A percentile compares a stretch with the other conserved stretches of the same genome.
Evolutionary conservation across 2,113 vertebrate species (phyloP).

Genomic region (Pseudorasbora parva): DNA sequence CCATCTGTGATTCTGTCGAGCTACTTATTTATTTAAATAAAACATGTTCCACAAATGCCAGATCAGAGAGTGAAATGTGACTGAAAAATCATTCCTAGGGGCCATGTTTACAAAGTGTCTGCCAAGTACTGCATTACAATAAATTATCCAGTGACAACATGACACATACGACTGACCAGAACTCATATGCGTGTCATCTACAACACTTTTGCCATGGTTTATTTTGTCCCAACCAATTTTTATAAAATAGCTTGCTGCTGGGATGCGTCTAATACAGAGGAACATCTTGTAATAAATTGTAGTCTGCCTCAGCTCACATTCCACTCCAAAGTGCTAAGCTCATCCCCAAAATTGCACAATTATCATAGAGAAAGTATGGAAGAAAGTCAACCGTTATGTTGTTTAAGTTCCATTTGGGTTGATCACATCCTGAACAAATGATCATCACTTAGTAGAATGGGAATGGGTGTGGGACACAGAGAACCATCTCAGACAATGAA

Average conservation of each 20-base stretch:
- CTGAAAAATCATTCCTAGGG: not conserved
- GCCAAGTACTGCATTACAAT: not conserved
- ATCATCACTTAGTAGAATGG: too few relatives aligned
- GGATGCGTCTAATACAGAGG: not conserved
- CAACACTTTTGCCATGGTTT: not conserved
- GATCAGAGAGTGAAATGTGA: constrained; percentile 11
- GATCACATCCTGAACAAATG: too few relatives aligned
- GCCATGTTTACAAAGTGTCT: not conserved
- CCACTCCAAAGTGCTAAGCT: too few relatives aligned
- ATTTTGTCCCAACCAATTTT: not conserved
- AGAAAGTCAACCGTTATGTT: too few relatives aligned
- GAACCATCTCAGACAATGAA: too few relatives aligned
- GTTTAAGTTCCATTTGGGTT: too few relatives aligned
- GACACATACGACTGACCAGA: not conserved
- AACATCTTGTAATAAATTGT: not conserved
- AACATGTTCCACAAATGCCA: constrained; percentile 26
- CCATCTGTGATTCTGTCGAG: constrained; percentile 47
- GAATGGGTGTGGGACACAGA: too few relatives aligned
- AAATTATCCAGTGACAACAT: not conserved
- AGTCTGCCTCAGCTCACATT: too few relatives aligned
- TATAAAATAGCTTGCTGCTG: not conserved
- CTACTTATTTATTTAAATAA: constrained; percentile 31
- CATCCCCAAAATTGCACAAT: too few relatives aligned
- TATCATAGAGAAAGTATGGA: too few relatives aligned
- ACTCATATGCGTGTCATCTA: not conserved